Conservation (phyloP, 2,113 vertebrate species). For the Lepus timidus region DNA sequence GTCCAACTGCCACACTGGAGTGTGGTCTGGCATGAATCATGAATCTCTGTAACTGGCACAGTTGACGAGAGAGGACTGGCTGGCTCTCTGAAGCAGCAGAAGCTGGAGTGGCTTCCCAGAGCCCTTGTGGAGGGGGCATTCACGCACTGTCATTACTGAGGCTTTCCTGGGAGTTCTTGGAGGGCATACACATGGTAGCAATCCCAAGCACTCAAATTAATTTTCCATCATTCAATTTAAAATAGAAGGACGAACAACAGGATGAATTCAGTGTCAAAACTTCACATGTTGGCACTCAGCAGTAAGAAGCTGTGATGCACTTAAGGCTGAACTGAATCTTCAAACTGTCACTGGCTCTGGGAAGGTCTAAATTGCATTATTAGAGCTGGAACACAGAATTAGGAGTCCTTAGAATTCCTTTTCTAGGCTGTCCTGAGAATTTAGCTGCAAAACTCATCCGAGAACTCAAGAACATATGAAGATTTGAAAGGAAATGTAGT, state of each 20-base stretch:
- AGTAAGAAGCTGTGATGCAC: not conserved
- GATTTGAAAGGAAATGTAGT: not conserved
- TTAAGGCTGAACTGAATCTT: not conserved
- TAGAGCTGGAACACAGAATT: slow-evolving; percentile 25
- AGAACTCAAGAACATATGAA: not conserved
- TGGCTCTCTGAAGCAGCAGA: not conserved
- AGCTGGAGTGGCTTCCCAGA: slow-evolving; percentile 25
- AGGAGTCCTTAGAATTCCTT: not conserved
- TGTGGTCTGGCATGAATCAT: slow-evolving; percentile 12
- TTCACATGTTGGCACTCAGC: not conserved
- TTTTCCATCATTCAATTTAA: slow-evolving; percentile 53
- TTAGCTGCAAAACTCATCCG: slow-evolving; percentile 1
- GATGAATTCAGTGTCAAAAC: slow-evolving; percentile 41
- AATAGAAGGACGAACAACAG: not conserved
- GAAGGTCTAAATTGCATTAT: not conserved
- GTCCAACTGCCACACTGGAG: slow-evolving; percentile 24
- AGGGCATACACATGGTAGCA: not conserved
- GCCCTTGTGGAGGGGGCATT: not conserved
- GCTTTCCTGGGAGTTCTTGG: not conserved
- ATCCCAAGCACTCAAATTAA: slow-evolving; percentile 19
- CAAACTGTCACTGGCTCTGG: not conserved
- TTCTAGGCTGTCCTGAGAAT: not conserved
- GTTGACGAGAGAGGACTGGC: slow-evolving; percentile 20
- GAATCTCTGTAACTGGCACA: not conserved
- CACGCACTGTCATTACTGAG: not conserved